Base-by-base conservation (phyloP, 2,888 invertebrate genomes). In the Mesopsocus fuscifrons region DNA sequence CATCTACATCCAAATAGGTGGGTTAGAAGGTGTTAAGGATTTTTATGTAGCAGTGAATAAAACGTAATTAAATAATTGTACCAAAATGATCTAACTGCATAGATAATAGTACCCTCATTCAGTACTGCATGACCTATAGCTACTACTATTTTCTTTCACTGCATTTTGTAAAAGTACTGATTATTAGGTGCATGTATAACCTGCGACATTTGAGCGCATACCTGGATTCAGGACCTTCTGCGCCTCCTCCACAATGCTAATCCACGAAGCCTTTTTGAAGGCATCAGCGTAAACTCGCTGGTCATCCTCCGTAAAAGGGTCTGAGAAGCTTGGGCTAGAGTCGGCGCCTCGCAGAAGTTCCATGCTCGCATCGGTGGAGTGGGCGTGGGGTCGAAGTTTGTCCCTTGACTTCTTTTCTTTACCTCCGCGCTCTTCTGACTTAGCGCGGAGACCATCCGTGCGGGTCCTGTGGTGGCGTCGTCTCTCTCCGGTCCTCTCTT, bases 401-500 rank as follows among this genome's bases (percentile, higher is more conserved):
- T n/a, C 16, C 41, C 20, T 42, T 32, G 67, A 65, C 49, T 69
- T 68, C 47, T 74, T 73, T 51, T 74, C 74, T 50, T 72, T 73
- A n/a, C n/a, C n/a, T 1, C 75, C 75, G 45, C 81, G 66, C 64
- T 81, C 81, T 64, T 81, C 81, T 47, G 80, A 75, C 71, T 85
- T 85, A 5, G 85, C 85, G 51, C 85, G 64, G 22, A 78, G 76
- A 4, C 52, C 53, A 52, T 84, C 83, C 47, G 76, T 74, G 45
- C 79, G 66, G 49, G 69, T 68, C 34, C 74, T 66, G 52, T 70
- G 65, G 52, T 74, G 74, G 54, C 17, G 26, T 44, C 74, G 64
- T 33, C 70, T 59, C 42, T 74, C 72, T 1, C 65, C 64, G 47
- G 66, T 61, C 44, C 83, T 69, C 51, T 83, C 82, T 57, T 83